Conservation (phyloP, 2,888 invertebrate species). For the Neoascia interrupta region DNA sequence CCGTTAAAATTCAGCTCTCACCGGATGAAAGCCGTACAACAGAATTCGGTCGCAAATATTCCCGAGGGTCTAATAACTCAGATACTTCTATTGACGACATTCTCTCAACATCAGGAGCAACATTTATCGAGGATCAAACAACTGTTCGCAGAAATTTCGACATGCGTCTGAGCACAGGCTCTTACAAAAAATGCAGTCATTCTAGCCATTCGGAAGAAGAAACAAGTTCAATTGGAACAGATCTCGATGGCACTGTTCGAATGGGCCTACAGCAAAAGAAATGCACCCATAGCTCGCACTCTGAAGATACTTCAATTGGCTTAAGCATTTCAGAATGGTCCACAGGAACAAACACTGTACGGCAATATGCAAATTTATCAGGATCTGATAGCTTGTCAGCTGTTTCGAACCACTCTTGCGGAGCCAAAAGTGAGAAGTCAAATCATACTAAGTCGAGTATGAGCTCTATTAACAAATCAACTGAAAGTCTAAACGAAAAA, state of each 20-base stretch:
- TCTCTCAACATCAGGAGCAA: slow-evolving; percentile 80
- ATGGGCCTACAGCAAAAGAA: slow-evolving; percentile 89
- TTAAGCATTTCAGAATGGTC: slow-evolving; percentile 93
- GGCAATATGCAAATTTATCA: slow-evolving; percentile 88
- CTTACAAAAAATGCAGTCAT: slow-evolving; percentile 84
- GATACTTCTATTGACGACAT: slow-evolving; percentile 84
- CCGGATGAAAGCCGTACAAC: slow-evolving; percentile 81
- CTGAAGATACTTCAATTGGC: slow-evolving; percentile 92
- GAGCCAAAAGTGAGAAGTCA: slow-evolving; percentile 83
- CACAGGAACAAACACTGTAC: slow-evolving; percentile 91
- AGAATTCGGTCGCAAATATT: slow-evolving; percentile 76
- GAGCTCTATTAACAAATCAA: slow-evolving; percentile 83
- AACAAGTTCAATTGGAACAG: slow-evolving; percentile 88
- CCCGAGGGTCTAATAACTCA: slow-evolving; percentile 83
- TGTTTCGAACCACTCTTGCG: slow-evolving; percentile 82
- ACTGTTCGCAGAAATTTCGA: slow-evolving; percentile 80
- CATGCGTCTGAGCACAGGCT: slow-evolving; percentile 81
- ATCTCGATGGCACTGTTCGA: slow-evolving; percentile 90
- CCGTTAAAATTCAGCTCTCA: slow-evolving; percentile 81
- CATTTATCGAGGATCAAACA: slow-evolving; percentile 82
- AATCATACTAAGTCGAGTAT: slow-evolving; percentile 82
- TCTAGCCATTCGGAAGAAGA: slow-evolving; percentile 88
- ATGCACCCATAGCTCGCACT: slow-evolving; percentile 90
- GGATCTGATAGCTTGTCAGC: slow-evolving; percentile 84
- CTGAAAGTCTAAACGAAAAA: slow-evolving; percentile 80